Evolutionary conservation across 2,797 vertebrate genomes (phyloP).

Genomic region (Perdix hodgsoniae): DNA sequence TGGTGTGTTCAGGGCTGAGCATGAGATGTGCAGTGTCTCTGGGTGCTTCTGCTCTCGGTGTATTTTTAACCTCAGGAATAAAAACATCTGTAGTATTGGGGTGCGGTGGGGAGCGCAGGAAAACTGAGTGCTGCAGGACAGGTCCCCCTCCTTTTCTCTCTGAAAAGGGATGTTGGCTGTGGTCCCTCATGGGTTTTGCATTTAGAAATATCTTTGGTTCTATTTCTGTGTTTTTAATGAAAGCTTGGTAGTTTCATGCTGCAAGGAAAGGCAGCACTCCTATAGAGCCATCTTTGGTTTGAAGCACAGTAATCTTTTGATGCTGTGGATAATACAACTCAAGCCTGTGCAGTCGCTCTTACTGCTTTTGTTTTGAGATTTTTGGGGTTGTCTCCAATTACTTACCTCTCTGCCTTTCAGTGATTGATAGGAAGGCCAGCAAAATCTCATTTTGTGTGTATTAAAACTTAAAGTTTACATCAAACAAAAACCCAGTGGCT

Average conservation of each 20-base stretch:
- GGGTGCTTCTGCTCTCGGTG: neutral
- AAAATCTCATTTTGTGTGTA: conserved; percentile 28
- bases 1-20: neutral
- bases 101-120: neutral
- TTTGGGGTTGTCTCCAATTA: neutral
- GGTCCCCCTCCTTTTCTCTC: neutral
- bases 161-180: neutral
- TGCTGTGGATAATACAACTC: neutral
- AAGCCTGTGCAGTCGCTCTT: neutral
- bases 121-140: neutral
- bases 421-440: neutral
- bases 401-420: neutral
- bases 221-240: conserved; percentile 23
- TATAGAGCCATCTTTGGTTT: conserved; percentile 40
- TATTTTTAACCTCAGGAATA: conserved; percentile 5
- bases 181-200: neutral
- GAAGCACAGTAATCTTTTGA: conserved; percentile 27
- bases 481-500: neutral
- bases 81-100: neutral
- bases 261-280: neutral
- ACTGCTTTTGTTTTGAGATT: conserved; percentile 35
- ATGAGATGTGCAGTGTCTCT: neutral
- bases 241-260: conserved; percentile 27
- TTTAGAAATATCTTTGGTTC: conserved; percentile 2
- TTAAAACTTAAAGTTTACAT: conserved; percentile 30